Evolutionary conservation across 2,888 invertebrate genomes (phyloP).

Genomic region (Drosophila anomelani): DNA sequence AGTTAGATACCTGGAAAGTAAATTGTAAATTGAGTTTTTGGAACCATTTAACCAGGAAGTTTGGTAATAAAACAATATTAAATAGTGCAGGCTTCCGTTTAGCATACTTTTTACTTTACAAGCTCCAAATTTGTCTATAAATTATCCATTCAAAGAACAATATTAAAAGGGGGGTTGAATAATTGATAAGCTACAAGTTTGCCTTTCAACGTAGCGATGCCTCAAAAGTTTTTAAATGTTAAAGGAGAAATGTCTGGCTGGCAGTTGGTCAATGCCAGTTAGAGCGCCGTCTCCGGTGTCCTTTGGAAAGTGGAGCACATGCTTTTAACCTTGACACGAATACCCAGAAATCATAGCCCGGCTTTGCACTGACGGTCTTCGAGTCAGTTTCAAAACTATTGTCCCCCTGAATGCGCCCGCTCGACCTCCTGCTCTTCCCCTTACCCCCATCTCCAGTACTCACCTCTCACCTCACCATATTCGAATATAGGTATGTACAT

Average conservation of each 20-base stretch:
- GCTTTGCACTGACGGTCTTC: slow-evolving; percentile 28
- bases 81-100: neutral
- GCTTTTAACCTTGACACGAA: slow-evolving; percentile 75
- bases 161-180: neutral
- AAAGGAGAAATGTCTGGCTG: slow-evolving; percentile 11
- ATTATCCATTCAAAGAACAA: neutral
- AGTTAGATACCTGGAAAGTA: neutral
- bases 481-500: neutral
- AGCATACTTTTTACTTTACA: neutral
- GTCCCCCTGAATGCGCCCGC: slow-evolving; percentile 14
- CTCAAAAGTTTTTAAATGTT: slow-evolving; percentile 3
- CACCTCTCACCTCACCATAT: slow-evolving; percentile 28
- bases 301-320: slow-evolving; percentile 71
- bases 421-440: neutral
- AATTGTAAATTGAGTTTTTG: neutral
- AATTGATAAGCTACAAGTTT: slow-evolving; percentile 6
- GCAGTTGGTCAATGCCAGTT: slow-evolving; percentile 44
- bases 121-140: neutral
- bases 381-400: slow-evolving; percentile 31
- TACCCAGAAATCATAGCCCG: slow-evolving; percentile 46
- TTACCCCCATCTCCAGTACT: slow-evolving; percentile 1
- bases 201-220: neutral
- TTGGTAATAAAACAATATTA: too few species aligned
- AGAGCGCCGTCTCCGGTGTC: slow-evolving; percentile 38
- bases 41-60: neutral